phyloP scores from a whole-genome alignment of 2,888 invertebrate genomes.

The Microchrysa polita region DNA sequence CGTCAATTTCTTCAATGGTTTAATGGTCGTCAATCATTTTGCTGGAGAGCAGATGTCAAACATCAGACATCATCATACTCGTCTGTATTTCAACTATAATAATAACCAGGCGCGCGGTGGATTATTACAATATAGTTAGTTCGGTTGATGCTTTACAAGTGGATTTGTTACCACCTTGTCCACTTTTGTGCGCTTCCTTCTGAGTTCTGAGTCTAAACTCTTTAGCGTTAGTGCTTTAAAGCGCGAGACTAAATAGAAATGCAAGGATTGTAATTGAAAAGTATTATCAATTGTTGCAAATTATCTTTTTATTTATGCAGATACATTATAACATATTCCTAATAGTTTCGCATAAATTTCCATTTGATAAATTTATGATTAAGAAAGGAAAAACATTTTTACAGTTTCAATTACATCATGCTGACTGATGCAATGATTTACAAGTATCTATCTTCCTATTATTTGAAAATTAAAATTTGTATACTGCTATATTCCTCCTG shows the following conservation, averaged over 20 bases:
- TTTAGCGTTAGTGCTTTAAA: neutral
- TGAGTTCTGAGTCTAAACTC: neutral
- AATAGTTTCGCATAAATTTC: too few relatives aligned
- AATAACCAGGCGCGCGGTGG: too few relatives aligned
- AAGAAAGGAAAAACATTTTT: too few relatives aligned
- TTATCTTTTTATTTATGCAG: too few relatives aligned
- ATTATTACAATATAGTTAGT: neutral
- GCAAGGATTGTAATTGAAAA: slow-evolving; percentile 21
- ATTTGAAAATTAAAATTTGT: too few relatives aligned
- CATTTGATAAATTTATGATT: too few relatives aligned
- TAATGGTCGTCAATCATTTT: slow-evolving; percentile 43
- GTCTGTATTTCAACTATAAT: neutral
- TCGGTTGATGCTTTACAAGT: neutral
- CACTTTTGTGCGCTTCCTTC: neutral
- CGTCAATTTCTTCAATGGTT: slow-evolving; percentile 16
- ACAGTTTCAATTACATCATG: too few relatives aligned
- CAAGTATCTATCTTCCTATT: too few relatives aligned
- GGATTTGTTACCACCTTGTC: neutral
- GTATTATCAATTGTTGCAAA: slow-evolving; percentile 23
- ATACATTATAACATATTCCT: too few relatives aligned
- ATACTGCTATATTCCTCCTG: too few relatives aligned
- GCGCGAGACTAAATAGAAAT: neutral
- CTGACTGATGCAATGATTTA: too few relatives aligned
- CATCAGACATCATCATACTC: neutral
- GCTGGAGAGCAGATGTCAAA: slow-evolving; percentile 31